A percentile compares a stretch with the other conserved stretches of the same genome.
These are phyloP conservation scores for Parascotia fuliginaria DNA, from an alignment of 2,888 invertebrate species.

Conservation along the genomic window DNA sequence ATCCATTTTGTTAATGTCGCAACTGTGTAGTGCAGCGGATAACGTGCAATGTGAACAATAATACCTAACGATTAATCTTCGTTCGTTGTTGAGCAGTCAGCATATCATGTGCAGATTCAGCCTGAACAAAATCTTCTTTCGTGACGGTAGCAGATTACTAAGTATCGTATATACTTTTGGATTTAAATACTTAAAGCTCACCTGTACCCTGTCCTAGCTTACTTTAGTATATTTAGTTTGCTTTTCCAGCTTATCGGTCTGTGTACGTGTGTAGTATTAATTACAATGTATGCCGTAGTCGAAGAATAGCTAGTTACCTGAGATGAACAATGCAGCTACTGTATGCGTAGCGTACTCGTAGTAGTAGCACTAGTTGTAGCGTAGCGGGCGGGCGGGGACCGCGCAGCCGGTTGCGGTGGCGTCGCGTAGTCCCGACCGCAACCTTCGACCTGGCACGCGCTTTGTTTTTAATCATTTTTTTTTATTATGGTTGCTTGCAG, in stretches of 20 bases:
- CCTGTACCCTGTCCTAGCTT: conserved; percentile 33
- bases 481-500: conserved; percentile 86
- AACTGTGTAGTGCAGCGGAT: neutral
- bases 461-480: conserved; percentile 63
- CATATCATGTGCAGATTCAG: conserved; percentile 11
- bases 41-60: neutral
- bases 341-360: conserved; percentile 33
- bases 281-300: conserved; percentile 24
- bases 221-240: conserved; percentile 38
- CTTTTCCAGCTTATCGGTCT: conserved; percentile 43
- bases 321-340: conserved; percentile 9
- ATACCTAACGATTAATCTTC: neutral
- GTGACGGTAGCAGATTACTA: conserved; percentile 11
- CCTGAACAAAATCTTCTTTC: conserved; percentile 2
- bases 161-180: conserved; percentile 12
- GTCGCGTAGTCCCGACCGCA: conserved; percentile 41
- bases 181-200: conserved; percentile 20
- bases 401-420: conserved; percentile 50
- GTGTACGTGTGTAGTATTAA: conserved; percentile 38
- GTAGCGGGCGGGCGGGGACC: conserved; percentile 63
- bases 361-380: conserved; percentile 49
- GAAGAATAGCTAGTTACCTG: conserved; percentile 14
- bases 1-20: neutral
- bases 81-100: conserved; percentile 22
- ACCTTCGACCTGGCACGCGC: conserved; percentile 53